Base-by-base conservation (phyloP, 1,140 invertebrate species). In the Rhyacophila brunnea region DNA sequence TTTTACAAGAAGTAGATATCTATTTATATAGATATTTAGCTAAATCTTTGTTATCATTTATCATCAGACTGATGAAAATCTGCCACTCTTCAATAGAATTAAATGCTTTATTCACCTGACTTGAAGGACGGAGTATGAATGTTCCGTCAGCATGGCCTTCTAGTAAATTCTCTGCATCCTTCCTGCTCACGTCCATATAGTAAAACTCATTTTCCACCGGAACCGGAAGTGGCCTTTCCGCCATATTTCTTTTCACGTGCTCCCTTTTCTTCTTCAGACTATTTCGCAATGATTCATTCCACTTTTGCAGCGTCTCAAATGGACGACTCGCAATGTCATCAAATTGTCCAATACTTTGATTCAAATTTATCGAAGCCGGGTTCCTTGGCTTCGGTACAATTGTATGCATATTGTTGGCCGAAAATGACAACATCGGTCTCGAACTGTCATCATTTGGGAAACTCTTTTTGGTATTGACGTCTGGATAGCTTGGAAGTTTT, bases 161-260 rank as follows among this genome's bases (percentile, higher is more conserved):
- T 32, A 78, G 49, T n/a, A 79, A 56, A 48, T 68, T 73, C 50
- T 76, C 73, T 0, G 75, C 77, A 55, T 79, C 74, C 0, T 40
- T 65, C 13, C 77, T 68, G n/a, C 75, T 72, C 23, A 79, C 67
- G 56, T 74, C 72, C 74, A 77, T 76, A 63, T 73, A 79, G 58
- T 72, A 78, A 34, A 73, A 68, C 58, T 79, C 75, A 58, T 72
- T 77, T 58, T 77, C 77, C 11, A 79, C 73, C 1, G 77, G 77
- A 53, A 79, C 72, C 4, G 75, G 77, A 23, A 79, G 68, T 2
- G 77, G 77, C 45, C 75, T 66, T 19, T 72, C 72, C 0, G 71
- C 70, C 60, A 70, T 74, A 53, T 54, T 52, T 46, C 59, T 64
- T 15, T 62, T 32, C 5, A 44, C 19, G 1, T 34, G 28, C 5